A percentile compares a stretch with the other conserved stretches of the same genome.
Conservation (phyloP, 2,888 invertebrate genomes). For the Mimachlamys varia region DNA sequence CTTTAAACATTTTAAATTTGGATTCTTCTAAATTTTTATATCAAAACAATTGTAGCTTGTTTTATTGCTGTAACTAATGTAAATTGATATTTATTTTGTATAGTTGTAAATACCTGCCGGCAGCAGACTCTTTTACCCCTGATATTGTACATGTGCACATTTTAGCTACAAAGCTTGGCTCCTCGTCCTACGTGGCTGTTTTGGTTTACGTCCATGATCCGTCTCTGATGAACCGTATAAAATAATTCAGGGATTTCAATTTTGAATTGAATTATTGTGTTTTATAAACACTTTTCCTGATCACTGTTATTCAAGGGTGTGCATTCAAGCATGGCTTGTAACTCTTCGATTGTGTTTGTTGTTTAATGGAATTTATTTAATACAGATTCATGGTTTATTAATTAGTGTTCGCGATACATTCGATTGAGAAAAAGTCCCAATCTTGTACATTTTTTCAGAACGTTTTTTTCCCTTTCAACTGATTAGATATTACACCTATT, state of each 20-base stretch:
- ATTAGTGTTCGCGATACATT: background rate
- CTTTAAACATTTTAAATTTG: conserved; percentile 4
- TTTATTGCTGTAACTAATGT: conserved; percentile 31
- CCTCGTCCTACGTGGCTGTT: background rate
- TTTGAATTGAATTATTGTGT: background rate
- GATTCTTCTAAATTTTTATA: background rate
- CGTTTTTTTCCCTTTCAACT: background rate
- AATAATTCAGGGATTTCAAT: background rate
- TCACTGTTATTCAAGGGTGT: background rate
- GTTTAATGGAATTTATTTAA: background rate
- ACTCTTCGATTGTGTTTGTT: background rate
- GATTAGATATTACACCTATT: background rate
- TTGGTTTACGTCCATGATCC: conserved; percentile 14
- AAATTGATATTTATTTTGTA: conserved; percentile 33
- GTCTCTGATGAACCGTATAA: conserved; percentile 1
- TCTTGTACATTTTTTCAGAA: background rate
- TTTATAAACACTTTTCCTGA: background rate
- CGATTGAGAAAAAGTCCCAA: conserved; percentile 12
- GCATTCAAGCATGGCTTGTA: background rate
- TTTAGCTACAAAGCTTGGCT: background rate
- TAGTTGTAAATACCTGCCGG: conserved; percentile 14
- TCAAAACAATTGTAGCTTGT: conserved; percentile 12
- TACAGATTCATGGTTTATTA: background rate
- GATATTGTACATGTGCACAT: conserved; percentile 31
- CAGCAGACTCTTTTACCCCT: conserved; percentile 4